A percentile compares a stretch with the other conserved stretches of the same genome.
Evolutionary conservation across 2,888 invertebrate species (phyloP).

Genomic region (Prionchulus punctatus): DNA sequence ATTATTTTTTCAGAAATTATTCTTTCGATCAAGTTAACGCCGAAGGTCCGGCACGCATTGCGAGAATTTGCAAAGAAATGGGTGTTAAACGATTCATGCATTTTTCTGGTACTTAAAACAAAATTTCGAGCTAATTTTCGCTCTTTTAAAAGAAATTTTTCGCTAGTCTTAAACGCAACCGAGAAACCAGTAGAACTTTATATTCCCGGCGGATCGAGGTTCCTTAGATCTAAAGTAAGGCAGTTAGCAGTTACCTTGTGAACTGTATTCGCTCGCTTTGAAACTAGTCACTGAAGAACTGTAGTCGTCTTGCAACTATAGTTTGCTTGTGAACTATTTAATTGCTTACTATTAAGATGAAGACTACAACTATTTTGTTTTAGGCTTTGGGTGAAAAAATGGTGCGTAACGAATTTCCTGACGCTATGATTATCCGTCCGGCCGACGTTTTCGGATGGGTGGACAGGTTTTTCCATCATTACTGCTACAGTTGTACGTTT

Average conservation of each 20-base stretch:
- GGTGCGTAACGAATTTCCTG: slow-evolving; percentile 83
- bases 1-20: slow-evolving; percentile 54
- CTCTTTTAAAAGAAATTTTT: no score
- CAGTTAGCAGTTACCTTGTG: not conserved
- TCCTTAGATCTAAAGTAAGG: slow-evolving; percentile 50
- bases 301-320: no score
- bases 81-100: slow-evolving; percentile 85
- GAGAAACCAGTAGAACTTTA: slow-evolving; percentile 51
- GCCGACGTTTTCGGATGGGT: slow-evolving; percentile 74
- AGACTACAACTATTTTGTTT: slow-evolving; percentile 4
- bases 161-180: slow-evolving; percentile 57
- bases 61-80: slow-evolving; percentile 52
- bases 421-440: slow-evolving; percentile 82
- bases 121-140: not conserved
- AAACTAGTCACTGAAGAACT: not conserved
- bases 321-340: no score
- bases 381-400: slow-evolving; percentile 56
- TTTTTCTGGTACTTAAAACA: slow-evolving; percentile 43
- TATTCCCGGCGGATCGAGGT: slow-evolving; percentile 55
- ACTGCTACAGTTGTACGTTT: slow-evolving; percentile 15
- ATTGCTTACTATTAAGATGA: no score
- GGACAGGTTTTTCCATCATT: slow-evolving; percentile 53
- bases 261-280: no score
- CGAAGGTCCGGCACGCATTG: slow-evolving; percentile 62
- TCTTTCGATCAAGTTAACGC: slow-evolving; percentile 70